Evolutionary conservation across 2,113 vertebrate species (phyloP).

Genomic region (Anoura caudifer): DNA sequence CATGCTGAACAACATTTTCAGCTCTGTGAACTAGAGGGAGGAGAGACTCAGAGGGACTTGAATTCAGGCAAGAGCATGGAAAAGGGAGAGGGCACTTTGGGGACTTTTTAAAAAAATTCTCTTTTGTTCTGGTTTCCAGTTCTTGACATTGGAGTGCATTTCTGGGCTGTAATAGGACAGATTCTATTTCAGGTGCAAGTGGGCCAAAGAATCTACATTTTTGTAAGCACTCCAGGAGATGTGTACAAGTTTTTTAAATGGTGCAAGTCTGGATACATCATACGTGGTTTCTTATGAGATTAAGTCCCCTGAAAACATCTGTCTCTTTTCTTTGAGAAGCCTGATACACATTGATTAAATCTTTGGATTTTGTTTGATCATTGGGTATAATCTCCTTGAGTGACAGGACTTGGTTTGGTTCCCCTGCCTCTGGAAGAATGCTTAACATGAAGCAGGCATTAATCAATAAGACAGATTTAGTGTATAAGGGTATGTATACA

Average conservation of each 20-base stretch:
- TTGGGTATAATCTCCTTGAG: not conserved
- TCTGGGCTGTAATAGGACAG: not conserved
- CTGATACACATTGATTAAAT: not conserved
- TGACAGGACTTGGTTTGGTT: not conserved
- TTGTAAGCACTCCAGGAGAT: not conserved
- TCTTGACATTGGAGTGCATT: not conserved
- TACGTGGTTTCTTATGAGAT: not conserved
- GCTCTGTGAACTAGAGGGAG: conserved; percentile 1
- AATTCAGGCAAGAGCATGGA: not conserved
- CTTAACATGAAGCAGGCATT: not conserved
- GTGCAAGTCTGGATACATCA: not conserved
- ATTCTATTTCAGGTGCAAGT: not conserved
- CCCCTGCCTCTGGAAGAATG: not conserved
- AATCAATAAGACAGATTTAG: not conserved
- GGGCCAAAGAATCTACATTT: not conserved
- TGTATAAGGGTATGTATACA: not conserved
- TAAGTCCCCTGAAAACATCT: not conserved
- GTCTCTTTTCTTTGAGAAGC: not conserved
- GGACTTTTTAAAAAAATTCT: not conserved
- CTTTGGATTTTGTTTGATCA: not conserved
- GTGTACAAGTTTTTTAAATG: not conserved
- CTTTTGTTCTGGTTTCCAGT: not conserved
- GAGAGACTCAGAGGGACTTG: not conserved
- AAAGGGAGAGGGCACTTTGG: not conserved
- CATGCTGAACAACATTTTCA: conserved; percentile 41